Evolutionary conservation across 2,113 vertebrate genomes (phyloP).

Genomic region (Hydrolagus affinis): DNA sequence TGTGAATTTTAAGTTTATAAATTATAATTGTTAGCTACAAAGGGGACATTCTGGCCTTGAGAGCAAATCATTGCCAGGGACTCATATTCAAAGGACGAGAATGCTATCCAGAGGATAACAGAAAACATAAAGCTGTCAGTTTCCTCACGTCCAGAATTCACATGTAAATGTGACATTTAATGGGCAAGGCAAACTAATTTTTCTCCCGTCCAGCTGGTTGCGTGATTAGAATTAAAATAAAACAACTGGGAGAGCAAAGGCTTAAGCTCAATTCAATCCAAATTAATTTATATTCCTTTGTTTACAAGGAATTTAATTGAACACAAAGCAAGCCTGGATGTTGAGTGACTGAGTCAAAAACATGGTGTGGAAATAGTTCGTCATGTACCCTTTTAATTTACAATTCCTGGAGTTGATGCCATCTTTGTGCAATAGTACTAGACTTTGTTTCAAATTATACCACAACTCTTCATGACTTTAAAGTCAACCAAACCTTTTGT

Average conservation of each 20-base stretch:
- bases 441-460: background rate
- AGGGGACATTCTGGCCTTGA: background rate
- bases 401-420: background rate
- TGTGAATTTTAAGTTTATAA: slow-evolving; percentile 7
- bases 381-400: background rate
- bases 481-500: background rate
- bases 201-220: slow-evolving; percentile 26
- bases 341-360: background rate
- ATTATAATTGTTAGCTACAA: background rate
- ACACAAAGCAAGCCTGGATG: background rate
- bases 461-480: background rate
- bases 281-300: slow-evolving; percentile 15
- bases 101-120: slow-evolving; percentile 8
- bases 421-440: background rate
- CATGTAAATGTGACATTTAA: slow-evolving; percentile 33
- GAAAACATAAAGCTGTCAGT: slow-evolving; percentile 32
- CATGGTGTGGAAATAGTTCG: background rate
- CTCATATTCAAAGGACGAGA: background rate
- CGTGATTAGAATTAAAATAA: slow-evolving; percentile 30
- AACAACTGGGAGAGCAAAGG: slow-evolving; percentile 4
- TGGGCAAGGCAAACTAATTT: slow-evolving; percentile 29
- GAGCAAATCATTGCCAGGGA: background rate
- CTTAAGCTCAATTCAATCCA: background rate
- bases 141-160: slow-evolving; percentile 24
- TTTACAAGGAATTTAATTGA: slow-evolving; percentile 13